Evolutionary conservation across 2,113 vertebrate genomes (phyloP), one percentile per base, ranked within the genome.

Genomic region (Myotis davidii): DNA sequence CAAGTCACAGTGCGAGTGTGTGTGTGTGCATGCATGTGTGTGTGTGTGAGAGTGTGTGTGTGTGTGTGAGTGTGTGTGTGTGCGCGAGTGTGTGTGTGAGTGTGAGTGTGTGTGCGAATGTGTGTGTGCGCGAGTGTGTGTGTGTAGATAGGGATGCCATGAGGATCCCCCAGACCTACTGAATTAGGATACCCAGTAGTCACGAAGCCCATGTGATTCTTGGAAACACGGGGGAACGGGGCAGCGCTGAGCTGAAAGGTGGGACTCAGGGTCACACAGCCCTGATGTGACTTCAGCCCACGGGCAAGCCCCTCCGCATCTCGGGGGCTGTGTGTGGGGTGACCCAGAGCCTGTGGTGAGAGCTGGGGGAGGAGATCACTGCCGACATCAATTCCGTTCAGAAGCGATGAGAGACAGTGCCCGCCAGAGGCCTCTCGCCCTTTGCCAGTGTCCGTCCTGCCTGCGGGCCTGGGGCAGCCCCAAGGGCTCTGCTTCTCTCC

Each of bases 381-480:
- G 9, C 56, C 56, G 50, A n/a, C 64, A 17, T 13, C 32, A 0
- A 23, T 50, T 69, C 83, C 10, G 78, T 48, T 48, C 52, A 29
- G 39, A 61, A 48, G 13, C 3, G 14, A 59, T 4, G 45, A 48
- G 42, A 34, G 8, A 25, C 17, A 56, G 72, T 48, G 54, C 21
- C 39, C 0, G 39, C 32, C 20, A 48, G 72, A 72, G 4, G 23
- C 32, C 21, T 72, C 42, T 12, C 5, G 39, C 56, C 81, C 56
- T 2, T 20, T 0, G 0, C 6, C 1, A 56, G 84, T 3, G 14
- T 23, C 64, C 0, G 2, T 37, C n/a, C 64, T 4, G 17, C 50
- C 32, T 2, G 0, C 14, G 37, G 18, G 2, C 74, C 52, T 37
- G 73, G 76, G 32, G 17, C 11, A 3, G 61, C 83, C 50, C 0